These are phyloP conservation scores for Dolichoris vasculosae DNA, from an alignment of 1,140 invertebrate genomes.

Conservation along the genomic window DNA sequence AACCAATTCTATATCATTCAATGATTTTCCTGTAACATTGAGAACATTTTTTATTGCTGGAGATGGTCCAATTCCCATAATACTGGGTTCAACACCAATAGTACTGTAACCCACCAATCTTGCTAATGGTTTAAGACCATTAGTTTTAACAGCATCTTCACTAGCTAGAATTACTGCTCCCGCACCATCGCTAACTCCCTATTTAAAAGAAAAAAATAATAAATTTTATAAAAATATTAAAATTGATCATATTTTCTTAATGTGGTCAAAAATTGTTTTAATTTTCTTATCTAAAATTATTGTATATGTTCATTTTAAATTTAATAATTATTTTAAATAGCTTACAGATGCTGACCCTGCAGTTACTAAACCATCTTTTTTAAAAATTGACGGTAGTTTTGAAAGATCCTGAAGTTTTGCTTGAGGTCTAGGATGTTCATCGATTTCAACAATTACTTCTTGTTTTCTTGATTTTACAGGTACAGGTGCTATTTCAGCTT, in stretches of 20 bases:
- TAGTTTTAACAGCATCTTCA: constrained; percentile 89
- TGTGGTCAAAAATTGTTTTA: neutral
- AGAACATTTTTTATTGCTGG: constrained; percentile 91
- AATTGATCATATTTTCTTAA: constrained; percentile 6
- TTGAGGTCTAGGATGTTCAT: constrained; percentile 96
- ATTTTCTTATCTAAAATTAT: constrained; percentile 17
- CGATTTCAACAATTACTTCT: constrained; percentile 85
- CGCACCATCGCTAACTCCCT: constrained; percentile 98
- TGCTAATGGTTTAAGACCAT: constrained; percentile 87
- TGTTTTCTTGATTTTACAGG: constrained; percentile 89
- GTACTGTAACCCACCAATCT: constrained; percentile 84
- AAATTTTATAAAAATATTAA: neutral
- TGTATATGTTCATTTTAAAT: neutral
- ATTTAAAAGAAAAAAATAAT: constrained; percentile 51
- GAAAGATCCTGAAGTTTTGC: constrained; percentile 89
- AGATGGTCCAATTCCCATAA: constrained; percentile 95
- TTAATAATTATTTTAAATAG: constrained; percentile 40
- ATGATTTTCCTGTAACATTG: constrained; percentile 81
- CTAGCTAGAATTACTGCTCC: constrained; percentile 91
- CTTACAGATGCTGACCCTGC: constrained; percentile 95
- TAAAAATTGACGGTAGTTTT: constrained; percentile 93
- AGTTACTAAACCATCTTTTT: constrained; percentile 96
- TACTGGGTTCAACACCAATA: constrained; percentile 88
- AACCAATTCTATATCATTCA: constrained; percentile 93
- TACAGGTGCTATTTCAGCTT: constrained; percentile 92